Percentiles rank a stretch among this genome's conserved stretches.
Conservation (phyloP, 2,113 vertebrate species). For the Hystrix cristata region DNA sequence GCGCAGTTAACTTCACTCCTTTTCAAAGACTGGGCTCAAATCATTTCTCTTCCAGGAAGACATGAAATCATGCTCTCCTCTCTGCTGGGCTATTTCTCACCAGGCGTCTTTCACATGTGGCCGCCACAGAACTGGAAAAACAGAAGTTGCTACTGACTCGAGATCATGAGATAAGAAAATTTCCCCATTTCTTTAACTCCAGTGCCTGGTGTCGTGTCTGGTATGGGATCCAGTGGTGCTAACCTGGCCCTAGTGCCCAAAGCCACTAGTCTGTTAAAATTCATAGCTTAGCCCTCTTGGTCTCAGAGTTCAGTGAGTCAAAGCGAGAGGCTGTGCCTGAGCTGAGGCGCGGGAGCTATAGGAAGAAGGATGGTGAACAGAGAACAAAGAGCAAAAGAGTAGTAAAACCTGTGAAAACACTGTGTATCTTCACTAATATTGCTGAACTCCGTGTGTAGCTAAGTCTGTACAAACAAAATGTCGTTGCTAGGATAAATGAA, state of each 20-base stretch:
- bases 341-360: not conserved
- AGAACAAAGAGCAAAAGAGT: not conserved
- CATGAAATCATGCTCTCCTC: not conserved
- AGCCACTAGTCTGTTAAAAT: not conserved
- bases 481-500: conserved; percentile 8
- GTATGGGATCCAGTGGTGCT: not conserved
- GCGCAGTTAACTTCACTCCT: not conserved
- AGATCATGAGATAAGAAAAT: not conserved
- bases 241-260: not conserved
- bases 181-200: not conserved
- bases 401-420: not conserved
- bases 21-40: not conserved
- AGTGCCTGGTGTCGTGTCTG: not conserved
- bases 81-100: not conserved
- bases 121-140: not conserved
- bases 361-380: not conserved
- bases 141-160: not conserved
- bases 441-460: not conserved
- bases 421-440: not conserved
- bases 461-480: not conserved
- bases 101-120: not conserved
- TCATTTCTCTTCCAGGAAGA: not conserved
- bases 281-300: not conserved
- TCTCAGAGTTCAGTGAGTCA: not conserved
- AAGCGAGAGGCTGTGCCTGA: not conserved